Percentiles rank a stretch among this genome's conserved stretches.
Evolutionary conservation across 2,888 invertebrate species (phyloP).

Genomic region (Leptopterna dolabrata): DNA sequence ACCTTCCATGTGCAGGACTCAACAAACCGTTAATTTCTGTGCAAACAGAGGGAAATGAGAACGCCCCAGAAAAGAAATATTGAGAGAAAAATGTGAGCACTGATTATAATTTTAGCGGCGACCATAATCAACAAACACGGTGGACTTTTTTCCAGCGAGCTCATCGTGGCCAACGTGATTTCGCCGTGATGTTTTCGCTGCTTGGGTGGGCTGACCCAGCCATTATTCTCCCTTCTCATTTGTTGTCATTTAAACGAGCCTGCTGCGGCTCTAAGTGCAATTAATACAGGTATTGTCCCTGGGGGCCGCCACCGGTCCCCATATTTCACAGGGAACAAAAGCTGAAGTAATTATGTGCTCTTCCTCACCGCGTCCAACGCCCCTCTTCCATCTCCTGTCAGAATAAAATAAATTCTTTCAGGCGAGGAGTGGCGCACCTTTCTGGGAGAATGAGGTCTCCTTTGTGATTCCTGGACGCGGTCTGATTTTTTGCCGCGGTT

Average conservation of each 20-base stretch:
- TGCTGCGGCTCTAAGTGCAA: slow-evolving; percentile 46
- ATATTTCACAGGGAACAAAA: slow-evolving; percentile 47
- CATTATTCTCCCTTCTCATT: slow-evolving; percentile 47
- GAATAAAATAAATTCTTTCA: slow-evolving; percentile 22
- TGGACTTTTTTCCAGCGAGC: background rate
- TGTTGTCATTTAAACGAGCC: slow-evolving; percentile 50
- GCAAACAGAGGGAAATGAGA: no score
- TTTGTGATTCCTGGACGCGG: background rate
- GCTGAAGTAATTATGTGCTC: slow-evolving; percentile 47
- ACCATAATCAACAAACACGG: background rate
- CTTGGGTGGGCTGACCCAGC: background rate
- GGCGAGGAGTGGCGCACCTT: background rate
- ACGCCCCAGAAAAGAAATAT: no score
- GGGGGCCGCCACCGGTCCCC: background rate
- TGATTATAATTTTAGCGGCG: background rate
- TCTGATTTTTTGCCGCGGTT: background rate
- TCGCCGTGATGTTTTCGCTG: background rate
- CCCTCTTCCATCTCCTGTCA: background rate
- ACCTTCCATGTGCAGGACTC: background rate
- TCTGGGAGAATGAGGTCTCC: background rate
- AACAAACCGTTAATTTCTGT: background rate
- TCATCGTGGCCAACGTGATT: background rate
- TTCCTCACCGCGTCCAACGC: background rate
- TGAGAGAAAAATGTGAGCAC: background rate
- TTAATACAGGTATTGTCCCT: slow-evolving; percentile 50